Base-by-base conservation (phyloP, 2,888 invertebrate species). In the Mythimna vitellina region DNA sequence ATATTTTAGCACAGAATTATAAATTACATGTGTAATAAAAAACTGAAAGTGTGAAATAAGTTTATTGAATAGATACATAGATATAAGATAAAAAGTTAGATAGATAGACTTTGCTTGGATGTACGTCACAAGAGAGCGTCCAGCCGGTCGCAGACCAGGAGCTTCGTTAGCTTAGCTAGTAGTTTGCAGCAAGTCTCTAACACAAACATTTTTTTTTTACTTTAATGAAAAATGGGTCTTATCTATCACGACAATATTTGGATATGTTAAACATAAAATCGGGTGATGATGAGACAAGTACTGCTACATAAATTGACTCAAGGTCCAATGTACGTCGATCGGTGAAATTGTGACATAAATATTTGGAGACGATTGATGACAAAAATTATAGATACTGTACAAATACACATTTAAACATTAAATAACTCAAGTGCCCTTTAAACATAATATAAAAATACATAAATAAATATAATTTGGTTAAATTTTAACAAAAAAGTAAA, bases 61-160 rank as follows among this genome's bases (percentile, higher is more conserved):
- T 90, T 92, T 91, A 91, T 90, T 87, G 53, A 81, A 82, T 73
- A 87, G 46, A 82, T 61, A 86, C 79, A 88, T 74, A 88, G 57
- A 88, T 54, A 83, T 72, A 76, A 76, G 46, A 69, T 80, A 72
- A 56, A 72, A 53, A 51, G 8, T 75, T 38, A 78, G 63, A 76
- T 38, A 78, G 63, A 82, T 67, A 80, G 56, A 76, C 8, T 54
- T 57, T 25, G 17, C 10, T 29, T 9, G 22, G 6, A 38, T 14
- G 22, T 46, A 29, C 62, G 53, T 32, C 17, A 25, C 20, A n/a
- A 32, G 32, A 53, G 32, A 54, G 57, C 22, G 10, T 42, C 14
- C 0, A 58, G 3, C 14, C 58, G 12, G 8, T 38, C 12, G 58
- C 35, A 14, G 1, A 14, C n/a, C 35, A 20, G 20, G 10, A 57